A percentile compares a stretch with the other conserved stretches of the same genome.
Conservation (phyloP, 2,797 vertebrate species). For the Bradypus variegatus region DNA sequence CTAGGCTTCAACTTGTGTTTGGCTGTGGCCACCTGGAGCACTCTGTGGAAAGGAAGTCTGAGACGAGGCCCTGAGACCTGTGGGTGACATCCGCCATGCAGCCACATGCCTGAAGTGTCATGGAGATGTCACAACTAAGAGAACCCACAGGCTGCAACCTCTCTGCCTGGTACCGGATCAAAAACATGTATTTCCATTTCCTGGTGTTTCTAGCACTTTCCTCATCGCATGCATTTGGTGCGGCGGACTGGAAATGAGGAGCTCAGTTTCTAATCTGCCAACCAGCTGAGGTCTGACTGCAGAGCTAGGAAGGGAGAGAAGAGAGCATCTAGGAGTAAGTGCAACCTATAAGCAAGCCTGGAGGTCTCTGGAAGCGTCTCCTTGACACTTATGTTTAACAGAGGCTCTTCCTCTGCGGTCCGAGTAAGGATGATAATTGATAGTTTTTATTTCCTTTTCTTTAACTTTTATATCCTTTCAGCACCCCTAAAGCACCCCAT, state of each 20-base stretch:
- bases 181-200: not conserved
- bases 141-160: too few species aligned
- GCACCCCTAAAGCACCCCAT: not conserved
- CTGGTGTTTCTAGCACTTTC: accelerated
- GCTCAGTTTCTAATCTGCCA: accelerated
- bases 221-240: accelerated
- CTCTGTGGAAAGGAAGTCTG: not conserved
- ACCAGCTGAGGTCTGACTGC: too few species aligned
- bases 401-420: not conserved
- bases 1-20: accelerated
- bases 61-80: too few species aligned
- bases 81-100: too few species aligned
- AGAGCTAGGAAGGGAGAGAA: not conserved
- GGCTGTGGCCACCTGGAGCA: accelerated
- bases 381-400: too few species aligned
- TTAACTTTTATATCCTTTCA: not conserved
- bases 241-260: not conserved
- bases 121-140: not conserved
- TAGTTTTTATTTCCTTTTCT: too few species aligned
- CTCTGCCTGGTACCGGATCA: not conserved
- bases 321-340: not conserved
- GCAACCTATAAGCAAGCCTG: not conserved
- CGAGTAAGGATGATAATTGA: not conserved
- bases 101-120: not conserved
- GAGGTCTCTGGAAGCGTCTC: accelerated